phyloP scores from a whole-genome alignment of 2,113 vertebrate genomes.

The Mesoclemmys tuberculata region DNA sequence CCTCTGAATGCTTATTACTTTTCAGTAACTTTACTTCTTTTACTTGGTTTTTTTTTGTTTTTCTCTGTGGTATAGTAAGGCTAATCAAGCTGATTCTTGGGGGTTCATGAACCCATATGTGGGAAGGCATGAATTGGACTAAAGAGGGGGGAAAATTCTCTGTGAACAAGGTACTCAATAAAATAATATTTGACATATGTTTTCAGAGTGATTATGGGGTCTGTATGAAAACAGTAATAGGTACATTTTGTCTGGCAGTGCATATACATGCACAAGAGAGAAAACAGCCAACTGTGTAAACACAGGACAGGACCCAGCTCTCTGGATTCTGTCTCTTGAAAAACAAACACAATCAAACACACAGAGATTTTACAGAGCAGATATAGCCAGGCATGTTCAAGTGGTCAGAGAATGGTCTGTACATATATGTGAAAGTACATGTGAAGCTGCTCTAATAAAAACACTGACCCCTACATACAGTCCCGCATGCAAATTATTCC shows the following conservation, averaged over 20 bases:
- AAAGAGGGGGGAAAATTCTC: constrained; percentile 1
- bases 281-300: constrained; percentile 63
- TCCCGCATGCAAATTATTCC: neutral
- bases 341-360: constrained; percentile 53
- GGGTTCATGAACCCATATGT: neutral
- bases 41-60: neutral
- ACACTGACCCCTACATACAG: accelerated
- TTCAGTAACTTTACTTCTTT: neutral
- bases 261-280: constrained; percentile 60
- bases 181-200: constrained; percentile 38
- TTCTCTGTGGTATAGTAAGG: neutral
- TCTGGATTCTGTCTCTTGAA: constrained; percentile 65
- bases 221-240: constrained; percentile 71
- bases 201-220: constrained; percentile 64
- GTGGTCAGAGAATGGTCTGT: constrained; percentile 7
- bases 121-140: neutral
- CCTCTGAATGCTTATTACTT: neutral
- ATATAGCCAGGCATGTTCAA: constrained; percentile 13
- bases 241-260: constrained; percentile 73
- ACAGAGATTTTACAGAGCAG: neutral
- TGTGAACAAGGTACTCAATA: constrained; percentile 14
- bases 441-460: neutral
- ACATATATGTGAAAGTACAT: neutral
- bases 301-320: constrained; percentile 67
- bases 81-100: neutral